phyloP scores from a whole-genome alignment of 2,888 invertebrate genomes.

The Aporophyla nigra region DNA sequence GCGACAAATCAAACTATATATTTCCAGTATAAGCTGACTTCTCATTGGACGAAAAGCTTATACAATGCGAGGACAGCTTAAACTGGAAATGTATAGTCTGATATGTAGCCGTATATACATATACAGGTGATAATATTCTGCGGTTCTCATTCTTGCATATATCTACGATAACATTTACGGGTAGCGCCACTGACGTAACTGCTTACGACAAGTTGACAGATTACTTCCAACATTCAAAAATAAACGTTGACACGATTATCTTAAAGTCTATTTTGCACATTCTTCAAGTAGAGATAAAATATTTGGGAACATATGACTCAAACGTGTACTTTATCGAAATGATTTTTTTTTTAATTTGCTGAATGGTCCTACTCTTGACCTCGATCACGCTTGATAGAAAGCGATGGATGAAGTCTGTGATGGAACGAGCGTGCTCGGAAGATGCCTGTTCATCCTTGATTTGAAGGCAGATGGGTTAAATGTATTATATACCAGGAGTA shows the following conservation, averaged over 20 bases:
- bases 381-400: no score
- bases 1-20: no score
- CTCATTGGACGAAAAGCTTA: no score
- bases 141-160: constrained; percentile 16
- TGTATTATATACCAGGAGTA: background rate
- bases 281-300: no score
- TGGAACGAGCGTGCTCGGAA: no score
- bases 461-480: no score
- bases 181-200: constrained; percentile 28
- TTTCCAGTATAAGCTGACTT: no score
- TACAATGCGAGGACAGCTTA: no score
- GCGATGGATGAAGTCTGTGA: no score
- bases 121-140: constrained; percentile 37
- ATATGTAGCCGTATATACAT: background rate
- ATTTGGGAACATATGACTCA: background rate
- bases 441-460: no score
- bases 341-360: background rate
- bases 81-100: no score
- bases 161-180: constrained; percentile 31
- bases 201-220: background rate
- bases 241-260: background rate
- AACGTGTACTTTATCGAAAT: background rate
- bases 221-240: constrained; percentile 20
- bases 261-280: background rate
- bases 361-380: no score